A percentile compares a stretch with the other conserved stretches of the same genome.
Evolutionary conservation across 2,113 vertebrate genomes (phyloP).

Genomic region (Oreochromis aureus): DNA sequence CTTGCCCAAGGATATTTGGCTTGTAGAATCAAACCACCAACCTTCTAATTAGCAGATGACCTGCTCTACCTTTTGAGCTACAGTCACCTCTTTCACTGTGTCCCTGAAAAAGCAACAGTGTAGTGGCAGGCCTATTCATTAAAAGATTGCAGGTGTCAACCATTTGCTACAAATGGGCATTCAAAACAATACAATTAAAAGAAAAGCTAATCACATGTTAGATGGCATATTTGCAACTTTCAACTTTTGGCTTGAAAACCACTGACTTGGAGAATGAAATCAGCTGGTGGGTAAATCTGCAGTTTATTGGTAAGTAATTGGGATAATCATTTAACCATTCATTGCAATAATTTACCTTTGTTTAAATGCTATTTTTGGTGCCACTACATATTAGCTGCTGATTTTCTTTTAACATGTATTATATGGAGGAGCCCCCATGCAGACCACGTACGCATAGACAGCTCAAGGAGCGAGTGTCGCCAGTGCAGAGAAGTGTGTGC

Average conservation of each 20-base stretch:
- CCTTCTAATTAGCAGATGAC: not conserved
- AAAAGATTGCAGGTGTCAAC: not conserved
- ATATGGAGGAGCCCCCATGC: not conserved
- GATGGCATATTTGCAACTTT: not conserved
- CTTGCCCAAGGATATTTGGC: not conserved
- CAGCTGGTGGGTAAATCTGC: not conserved
- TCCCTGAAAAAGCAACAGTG: not conserved
- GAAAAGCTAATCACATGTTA: not conserved
- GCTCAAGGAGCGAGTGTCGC: not conserved
- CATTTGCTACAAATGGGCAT: not conserved
- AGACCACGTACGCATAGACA: not conserved
- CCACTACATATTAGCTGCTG: not conserved
- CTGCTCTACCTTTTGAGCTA: not conserved
- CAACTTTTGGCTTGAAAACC: accelerated
- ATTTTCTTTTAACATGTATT: not conserved
- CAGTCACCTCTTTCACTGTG: accelerated
- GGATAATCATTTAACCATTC: not conserved
- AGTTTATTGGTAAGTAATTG: not conserved
- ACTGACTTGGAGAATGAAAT: not conserved
- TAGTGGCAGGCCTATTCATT: not conserved
- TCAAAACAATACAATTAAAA: not conserved
- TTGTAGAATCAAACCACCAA: not conserved
- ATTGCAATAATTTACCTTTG: accelerated
- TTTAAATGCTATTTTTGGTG: not conserved
- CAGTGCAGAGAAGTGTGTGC: not conserved